Conservation (phyloP, 2,113 vertebrate species). For the Notarius lentiginosus region DNA sequence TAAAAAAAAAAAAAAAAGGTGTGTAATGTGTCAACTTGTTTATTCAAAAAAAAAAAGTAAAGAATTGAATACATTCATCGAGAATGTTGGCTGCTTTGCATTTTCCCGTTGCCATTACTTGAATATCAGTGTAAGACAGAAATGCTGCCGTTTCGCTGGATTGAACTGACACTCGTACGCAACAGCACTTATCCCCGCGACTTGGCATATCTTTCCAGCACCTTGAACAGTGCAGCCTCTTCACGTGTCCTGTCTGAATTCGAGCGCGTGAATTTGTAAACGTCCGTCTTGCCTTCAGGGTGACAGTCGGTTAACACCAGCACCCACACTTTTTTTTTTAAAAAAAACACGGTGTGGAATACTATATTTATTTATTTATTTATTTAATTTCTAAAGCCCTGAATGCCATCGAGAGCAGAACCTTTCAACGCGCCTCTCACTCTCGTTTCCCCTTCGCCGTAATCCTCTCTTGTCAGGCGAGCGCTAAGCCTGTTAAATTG, state of each 20-base stretch:
- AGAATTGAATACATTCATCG: not conserved
- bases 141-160: conserved; percentile 1
- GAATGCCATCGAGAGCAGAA: conserved; percentile 48
- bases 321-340: conserved; percentile 37
- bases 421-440: conserved; percentile 55
- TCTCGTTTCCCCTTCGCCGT: conserved; percentile 59
- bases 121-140: conserved; percentile 42
- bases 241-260: conserved; percentile 38
- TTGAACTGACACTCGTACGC: not conserved
- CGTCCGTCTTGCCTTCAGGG: conserved; percentile 59
- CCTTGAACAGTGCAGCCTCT: not conserved
- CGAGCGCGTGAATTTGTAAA: not conserved
- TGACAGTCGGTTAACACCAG: conserved; percentile 50
- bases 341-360: conserved; percentile 22
- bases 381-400: not conserved
- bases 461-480: conserved; percentile 64
- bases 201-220: conserved; percentile 15
- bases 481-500: conserved; percentile 69
- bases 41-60: not conserved
- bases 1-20: no score
- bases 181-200: conserved; percentile 17
- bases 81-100: conserved; percentile 20
- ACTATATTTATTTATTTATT: not conserved
- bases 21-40: not conserved
- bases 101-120: conserved; percentile 26